A percentile compares a stretch with the other conserved stretches of the same genome.
These are phyloP conservation scores for Microplitis mediator DNA, from an alignment of 1,140 invertebrate genomes.

Conservation along the genomic window DNA sequence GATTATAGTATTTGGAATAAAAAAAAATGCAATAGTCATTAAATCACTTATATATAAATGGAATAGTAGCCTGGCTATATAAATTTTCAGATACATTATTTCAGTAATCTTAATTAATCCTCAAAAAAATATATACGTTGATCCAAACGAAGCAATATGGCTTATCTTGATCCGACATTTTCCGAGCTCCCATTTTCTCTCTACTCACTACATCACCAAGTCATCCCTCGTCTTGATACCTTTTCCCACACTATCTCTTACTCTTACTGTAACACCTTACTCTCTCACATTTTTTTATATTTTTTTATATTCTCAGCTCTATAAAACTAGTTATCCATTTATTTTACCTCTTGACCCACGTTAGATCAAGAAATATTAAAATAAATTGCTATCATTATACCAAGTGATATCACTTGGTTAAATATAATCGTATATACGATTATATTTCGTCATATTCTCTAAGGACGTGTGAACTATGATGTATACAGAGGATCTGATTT, in stretches of 20 bases:
- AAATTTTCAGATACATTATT: not conserved
- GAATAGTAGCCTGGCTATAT: not conserved
- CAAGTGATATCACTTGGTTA: no score
- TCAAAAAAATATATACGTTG: conserved; percentile 4
- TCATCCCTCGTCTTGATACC: not conserved
- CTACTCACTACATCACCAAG: not conserved
- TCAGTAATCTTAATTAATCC: conserved; percentile 17
- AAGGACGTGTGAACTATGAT: conserved; percentile 32
- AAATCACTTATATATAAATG: not conserved
- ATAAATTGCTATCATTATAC: conserved; percentile 47
- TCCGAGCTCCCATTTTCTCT: conserved; percentile 4
- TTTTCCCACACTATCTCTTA: conserved; percentile 6
- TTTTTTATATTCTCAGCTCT: not conserved
- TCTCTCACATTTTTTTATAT: conserved; percentile 1
- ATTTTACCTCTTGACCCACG: conserved; percentile 14
- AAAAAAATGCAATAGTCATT: no score
- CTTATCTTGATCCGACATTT: conserved; percentile 16
- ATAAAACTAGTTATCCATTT: not conserved
- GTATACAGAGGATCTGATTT: not conserved
- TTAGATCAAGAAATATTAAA: conserved; percentile 40
- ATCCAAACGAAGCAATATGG: conserved; percentile 20
- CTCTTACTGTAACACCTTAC: not conserved
- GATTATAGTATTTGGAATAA: no score
- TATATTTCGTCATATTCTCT: conserved; percentile 49
- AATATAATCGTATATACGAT: no score